Percentiles rank a stretch among this genome's conserved stretches.
phyloP scores from a whole-genome alignment of 2,888 invertebrate species.

The Gymnocheta viridis region DNA sequence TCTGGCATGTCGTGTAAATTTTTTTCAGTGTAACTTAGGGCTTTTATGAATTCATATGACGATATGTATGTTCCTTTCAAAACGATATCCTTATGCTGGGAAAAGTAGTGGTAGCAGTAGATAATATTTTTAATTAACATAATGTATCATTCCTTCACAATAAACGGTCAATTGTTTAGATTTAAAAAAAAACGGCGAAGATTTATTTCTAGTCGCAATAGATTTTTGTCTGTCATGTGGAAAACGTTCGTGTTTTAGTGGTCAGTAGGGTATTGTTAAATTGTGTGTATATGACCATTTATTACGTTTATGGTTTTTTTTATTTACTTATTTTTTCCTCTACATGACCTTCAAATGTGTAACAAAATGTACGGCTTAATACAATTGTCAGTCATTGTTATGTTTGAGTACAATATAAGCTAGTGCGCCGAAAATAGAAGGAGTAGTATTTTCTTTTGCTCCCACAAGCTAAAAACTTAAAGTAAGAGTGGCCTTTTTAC shows the following conservation, averaged over 20 bases:
- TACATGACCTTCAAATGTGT: conserved; percentile 37
- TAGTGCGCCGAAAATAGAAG: conserved; percentile 1
- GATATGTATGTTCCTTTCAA: too few relatives aligned
- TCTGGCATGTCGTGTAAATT: too few relatives aligned
- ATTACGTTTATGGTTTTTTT: not conserved
- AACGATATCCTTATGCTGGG: too few relatives aligned
- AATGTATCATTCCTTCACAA: too few relatives aligned
- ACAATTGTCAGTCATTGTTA: conserved; percentile 2
- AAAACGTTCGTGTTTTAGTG: not conserved
- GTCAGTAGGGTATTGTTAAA: not conserved
- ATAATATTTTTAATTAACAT: too few relatives aligned
- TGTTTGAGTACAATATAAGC: conserved; percentile 9
- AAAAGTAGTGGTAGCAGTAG: too few relatives aligned
- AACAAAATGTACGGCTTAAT: not conserved
- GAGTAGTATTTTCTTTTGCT: conserved; percentile 9
- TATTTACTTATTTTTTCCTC: not conserved
- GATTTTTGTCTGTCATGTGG: too few relatives aligned
- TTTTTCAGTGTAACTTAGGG: too few relatives aligned
- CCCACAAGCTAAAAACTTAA: not conserved
- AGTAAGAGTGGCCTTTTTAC: not conserved
- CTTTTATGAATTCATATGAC: too few relatives aligned
- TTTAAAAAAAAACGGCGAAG: too few relatives aligned
- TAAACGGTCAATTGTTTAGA: too few relatives aligned
- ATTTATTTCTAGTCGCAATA: too few relatives aligned
- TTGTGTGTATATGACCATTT: not conserved